Evolutionary conservation across 2,113 vertebrate species (phyloP), one percentile per base, ranked within the genome.

Genomic region (Gorsachius goisagi): DNA sequence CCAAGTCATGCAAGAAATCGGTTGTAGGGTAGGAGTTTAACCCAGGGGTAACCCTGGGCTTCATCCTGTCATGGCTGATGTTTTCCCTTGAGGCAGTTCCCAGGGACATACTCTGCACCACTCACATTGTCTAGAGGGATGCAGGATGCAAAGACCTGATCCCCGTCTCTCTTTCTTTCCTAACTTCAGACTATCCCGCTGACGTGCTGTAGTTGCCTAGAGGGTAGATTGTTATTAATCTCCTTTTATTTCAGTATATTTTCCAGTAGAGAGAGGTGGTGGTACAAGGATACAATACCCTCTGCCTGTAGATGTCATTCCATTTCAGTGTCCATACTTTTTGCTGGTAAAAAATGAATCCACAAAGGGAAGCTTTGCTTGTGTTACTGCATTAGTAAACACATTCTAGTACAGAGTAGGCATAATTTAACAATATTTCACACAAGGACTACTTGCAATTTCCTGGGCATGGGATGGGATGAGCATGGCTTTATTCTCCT

Each of bases 91-190:
- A 58, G 37, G n/a, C 24, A 86, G 32, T 47, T 78, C n/a, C n/a
- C 62, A 71, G 28, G 47, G 64, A 71, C 28, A 66, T 8, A 32
- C 19, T 68, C 35, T 75, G 19, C 12, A 69, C 8, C 26, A 14
- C 13, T n/a, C 33, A 30, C 7, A 18, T 22, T 41, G 8, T 32
- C 47, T 26, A 35, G 19, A 63, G 0, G 1, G 50, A 60, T 21
- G 17, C 8, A 67, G 24, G 44, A 62, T 76, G 45, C 12, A 33
- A 52, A 86, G 50, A 45, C 11, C 28, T 47, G 16, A 26, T 72
- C 24, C 14, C 12, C 0, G 0, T 28, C 16, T 41, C 33, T 82
- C 32, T 39, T 26, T 33, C 6, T 9, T 41, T 74, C 62, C 12
- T 30, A 33, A 58, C 37, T 84, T 32, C 7, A 62, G 50, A 49